Conservation (phyloP, 2,797 vertebrate species). For the Amblyraja radiata region DNA sequence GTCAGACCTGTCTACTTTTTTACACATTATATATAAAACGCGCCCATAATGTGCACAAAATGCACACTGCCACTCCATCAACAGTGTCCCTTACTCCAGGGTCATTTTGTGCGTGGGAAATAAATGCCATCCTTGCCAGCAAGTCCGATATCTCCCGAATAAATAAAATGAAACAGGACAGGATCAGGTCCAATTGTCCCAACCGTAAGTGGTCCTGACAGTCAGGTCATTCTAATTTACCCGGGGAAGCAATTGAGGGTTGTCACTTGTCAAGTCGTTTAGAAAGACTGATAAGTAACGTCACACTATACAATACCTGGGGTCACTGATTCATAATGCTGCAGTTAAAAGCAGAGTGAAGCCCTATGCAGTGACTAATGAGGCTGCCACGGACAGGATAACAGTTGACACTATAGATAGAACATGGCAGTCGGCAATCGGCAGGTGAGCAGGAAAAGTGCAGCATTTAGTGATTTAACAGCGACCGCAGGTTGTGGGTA, state of each 20-base stretch:
- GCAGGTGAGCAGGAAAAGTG: not conserved
- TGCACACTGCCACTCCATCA: too few relatives aligned
- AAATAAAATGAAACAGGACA: not conserved
- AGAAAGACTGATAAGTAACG: constrained; percentile 1
- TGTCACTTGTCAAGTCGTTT: constrained; percentile 25
- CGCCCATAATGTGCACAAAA: too few relatives aligned
- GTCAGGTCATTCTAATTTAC: not conserved
- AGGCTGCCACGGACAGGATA: not conserved
- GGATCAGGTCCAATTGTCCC: not conserved
- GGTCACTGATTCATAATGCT: not conserved
- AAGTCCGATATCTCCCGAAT: not conserved
- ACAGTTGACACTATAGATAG: not conserved
- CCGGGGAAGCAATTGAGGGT: not conserved
- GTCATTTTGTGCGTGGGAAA: too few relatives aligned
- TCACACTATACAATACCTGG: not conserved
- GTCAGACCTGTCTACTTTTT: too few relatives aligned
- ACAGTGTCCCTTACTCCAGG: too few relatives aligned
- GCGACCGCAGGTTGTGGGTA: too few relatives aligned
- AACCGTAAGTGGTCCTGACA: not conserved
- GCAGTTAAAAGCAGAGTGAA: not conserved
- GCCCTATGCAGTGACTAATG: not conserved
- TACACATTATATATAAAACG: too few relatives aligned
- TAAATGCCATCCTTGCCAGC: too few relatives aligned
- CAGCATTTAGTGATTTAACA: not conserved
- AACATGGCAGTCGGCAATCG: not conserved